Base-by-base conservation (phyloP, 2,797 vertebrate genomes). In the Pipistrellus pygmaeus region DNA sequence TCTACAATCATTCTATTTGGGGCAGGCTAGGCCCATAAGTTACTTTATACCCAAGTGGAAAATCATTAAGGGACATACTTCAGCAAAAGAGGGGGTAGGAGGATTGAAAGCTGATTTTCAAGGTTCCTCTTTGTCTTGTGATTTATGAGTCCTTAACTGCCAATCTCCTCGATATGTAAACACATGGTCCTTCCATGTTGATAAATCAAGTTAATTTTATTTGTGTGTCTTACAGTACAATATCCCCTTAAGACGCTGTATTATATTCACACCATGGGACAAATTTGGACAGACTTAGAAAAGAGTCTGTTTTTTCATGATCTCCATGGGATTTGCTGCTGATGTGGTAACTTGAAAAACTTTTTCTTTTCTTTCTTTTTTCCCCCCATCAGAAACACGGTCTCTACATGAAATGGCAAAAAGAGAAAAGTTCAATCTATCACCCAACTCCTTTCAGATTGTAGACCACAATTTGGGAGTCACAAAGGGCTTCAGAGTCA, bases 181-280 rank as follows among this genome's bases (percentile, higher is more conserved):
- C 72, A 95, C 21, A 62, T 8, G 20, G 83, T 68, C 60, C 60
- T 95, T 94, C 84, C 75, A 78, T 66, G 84, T 48, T 92, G 95
- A 96, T 92, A 95, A 92, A 92, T 77, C 73, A 93, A 92, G 66
- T 78, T 91, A 91, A 87, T 95, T 97, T 94, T 89, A 91, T 89
- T 87, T 95, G 30, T 81, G 12, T 87, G 75, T 93, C 93, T 96
- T 87, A 91, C 86, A 84, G 38, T 25, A 27, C 60, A 85, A 91
- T 95, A 91, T 87, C 55, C 93, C 68, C 32, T 66, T 44, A 89
- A 73, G 91, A 95, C 5, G 53, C 48, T 23, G 9, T 64, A 91
- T 94, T 95, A 86, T 91, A 94, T 71, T 89, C 81, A 93, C 84
- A 94, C 66, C 46, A 44, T 20, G 73, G 85, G 72, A 85, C 89